Conservation (phyloP, 2,888 invertebrate species). For the Aromia moschata region DNA sequence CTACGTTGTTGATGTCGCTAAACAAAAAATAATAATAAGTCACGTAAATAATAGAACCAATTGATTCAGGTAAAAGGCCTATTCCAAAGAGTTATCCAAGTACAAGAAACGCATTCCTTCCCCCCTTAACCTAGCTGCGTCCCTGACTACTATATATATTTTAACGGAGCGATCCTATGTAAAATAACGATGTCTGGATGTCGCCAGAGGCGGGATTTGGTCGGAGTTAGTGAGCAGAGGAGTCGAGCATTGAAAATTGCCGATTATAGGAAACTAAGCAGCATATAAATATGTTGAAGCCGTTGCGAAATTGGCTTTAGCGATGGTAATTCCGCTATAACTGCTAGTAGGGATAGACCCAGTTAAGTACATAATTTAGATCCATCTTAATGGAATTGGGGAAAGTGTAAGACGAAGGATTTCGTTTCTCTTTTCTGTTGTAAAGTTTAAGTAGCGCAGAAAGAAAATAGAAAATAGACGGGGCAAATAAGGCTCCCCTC, state of each 20-base stretch:
- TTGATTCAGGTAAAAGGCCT: too few relatives aligned
- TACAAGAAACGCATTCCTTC: too few relatives aligned
- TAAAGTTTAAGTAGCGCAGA: too few relatives aligned
- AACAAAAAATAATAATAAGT: too few relatives aligned
- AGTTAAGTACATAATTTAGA: slow-evolving; percentile 48
- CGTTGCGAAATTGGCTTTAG: slow-evolving; percentile 47
- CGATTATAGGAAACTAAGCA: slow-evolving; percentile 58
- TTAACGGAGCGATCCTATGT: slow-evolving; percentile 55
- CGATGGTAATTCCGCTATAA: slow-evolving; percentile 30
- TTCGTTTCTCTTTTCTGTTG: neutral
- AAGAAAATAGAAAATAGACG: too few relatives aligned
- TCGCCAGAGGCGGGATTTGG: slow-evolving; percentile 57
- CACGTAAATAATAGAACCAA: too few relatives aligned
- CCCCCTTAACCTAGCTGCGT: too few relatives aligned
- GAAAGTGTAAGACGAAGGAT: neutral
- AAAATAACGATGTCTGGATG: slow-evolving; percentile 58
- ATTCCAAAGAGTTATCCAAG: too few relatives aligned
- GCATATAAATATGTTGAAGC: slow-evolving; percentile 56
- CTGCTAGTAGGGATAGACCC: slow-evolving; percentile 30
- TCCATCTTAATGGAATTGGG: slow-evolving; percentile 29
- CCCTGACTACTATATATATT: too few relatives aligned
- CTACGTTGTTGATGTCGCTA: too few relatives aligned
- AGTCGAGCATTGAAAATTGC: slow-evolving; percentile 59
- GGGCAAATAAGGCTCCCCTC: too few relatives aligned
- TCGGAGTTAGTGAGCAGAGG: slow-evolving; percentile 55